Evolutionary conservation across 2,797 vertebrate genomes (phyloP).

Genomic region (Rhinoraja longicauda): DNA sequence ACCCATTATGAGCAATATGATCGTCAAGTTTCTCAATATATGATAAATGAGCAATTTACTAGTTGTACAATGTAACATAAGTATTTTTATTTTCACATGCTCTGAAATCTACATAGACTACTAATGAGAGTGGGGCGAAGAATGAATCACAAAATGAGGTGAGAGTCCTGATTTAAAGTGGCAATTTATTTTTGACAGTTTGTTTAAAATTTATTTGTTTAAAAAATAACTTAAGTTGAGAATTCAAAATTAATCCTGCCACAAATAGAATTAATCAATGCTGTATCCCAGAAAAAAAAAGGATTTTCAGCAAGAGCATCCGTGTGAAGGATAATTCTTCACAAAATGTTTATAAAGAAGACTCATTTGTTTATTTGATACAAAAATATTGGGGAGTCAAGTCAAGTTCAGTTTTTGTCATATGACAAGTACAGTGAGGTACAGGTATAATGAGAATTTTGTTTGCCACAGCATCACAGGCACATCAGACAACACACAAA

Average conservation of each 20-base stretch:
- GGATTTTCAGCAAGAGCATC: neutral
- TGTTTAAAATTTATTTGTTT: neutral
- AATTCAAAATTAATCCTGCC: neutral
- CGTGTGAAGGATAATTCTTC: neutral
- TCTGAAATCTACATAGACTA: neutral
- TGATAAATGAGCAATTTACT: neutral
- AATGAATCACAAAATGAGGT: constrained; percentile 57
- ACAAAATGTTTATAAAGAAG: neutral
- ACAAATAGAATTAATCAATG: neutral
- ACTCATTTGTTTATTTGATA: neutral
- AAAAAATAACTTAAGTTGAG: neutral
- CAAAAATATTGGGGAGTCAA: neutral
- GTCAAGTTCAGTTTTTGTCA: too few relatives aligned
- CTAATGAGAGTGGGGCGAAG: constrained; percentile 51
- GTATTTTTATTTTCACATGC: neutral
- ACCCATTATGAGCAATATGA: neutral
- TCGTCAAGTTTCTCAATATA: neutral
- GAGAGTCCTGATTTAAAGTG: constrained; percentile 41
- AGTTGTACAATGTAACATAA: neutral
- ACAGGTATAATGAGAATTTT: too few relatives aligned
- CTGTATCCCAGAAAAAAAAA: neutral
- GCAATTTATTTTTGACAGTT: neutral
- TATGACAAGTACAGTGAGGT: too few relatives aligned
- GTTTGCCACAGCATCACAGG: too few relatives aligned
- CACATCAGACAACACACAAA: too few relatives aligned